Evolutionary conservation across 2,113 vertebrate species (phyloP).

Genomic region (Corythornis madagascariensis): DNA sequence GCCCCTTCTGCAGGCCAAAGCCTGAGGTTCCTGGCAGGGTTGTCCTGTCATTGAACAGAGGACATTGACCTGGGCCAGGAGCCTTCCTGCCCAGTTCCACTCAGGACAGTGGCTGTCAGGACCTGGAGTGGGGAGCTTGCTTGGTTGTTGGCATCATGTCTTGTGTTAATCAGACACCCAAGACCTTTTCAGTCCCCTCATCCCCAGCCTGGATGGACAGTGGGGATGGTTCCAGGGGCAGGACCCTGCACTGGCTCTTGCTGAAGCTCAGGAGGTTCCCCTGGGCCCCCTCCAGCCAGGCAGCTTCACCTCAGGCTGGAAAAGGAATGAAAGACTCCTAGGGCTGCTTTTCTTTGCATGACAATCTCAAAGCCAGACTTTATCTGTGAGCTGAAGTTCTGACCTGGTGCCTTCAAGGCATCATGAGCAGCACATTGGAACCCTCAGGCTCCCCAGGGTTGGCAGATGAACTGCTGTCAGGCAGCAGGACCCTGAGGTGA

Average conservation of each 20-base stretch:
- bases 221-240: too few relatives aligned
- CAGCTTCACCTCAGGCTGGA: neutral
- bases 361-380: neutral
- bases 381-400: neutral
- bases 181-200: too few relatives aligned
- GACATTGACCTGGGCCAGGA: neutral
- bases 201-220: too few relatives aligned
- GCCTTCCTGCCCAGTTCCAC: neutral
- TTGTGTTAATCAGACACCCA: neutral
- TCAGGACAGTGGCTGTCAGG: neutral
- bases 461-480: neutral
- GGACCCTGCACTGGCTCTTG: too few relatives aligned
- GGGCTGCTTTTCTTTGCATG: neutral
- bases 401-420: neutral
- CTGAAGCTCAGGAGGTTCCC: too few relatives aligned
- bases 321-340: neutral
- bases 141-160: neutral
- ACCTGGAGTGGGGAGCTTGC: neutral
- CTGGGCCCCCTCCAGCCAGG: neutral
- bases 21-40: neutral
- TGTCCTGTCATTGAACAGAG: neutral
- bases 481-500: neutral
- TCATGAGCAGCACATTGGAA: neutral
- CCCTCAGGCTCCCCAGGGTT: neutral
- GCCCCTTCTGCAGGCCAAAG: neutral